phyloP scores from a whole-genome alignment of 2,888 invertebrate species.

The Acleris laterana region DNA sequence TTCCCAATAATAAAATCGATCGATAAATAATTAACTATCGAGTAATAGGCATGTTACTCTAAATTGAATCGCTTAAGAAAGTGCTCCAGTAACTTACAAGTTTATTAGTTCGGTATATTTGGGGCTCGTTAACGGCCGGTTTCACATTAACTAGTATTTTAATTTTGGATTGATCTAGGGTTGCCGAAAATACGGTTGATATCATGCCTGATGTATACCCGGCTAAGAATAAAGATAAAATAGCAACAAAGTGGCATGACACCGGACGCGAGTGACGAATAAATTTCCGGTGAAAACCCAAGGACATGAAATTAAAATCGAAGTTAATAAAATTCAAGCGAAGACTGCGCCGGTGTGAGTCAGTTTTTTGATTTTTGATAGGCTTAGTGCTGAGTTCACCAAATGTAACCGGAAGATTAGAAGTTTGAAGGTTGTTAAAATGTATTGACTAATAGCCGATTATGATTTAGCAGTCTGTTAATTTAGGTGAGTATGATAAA shows the following conservation, averaged over 20 bases:
- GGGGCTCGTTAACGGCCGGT: constrained; percentile 15
- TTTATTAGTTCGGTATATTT: constrained; percentile 27
- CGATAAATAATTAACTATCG: constrained; percentile 28
- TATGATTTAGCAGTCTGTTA: too few relatives aligned
- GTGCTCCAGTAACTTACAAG: constrained; percentile 27
- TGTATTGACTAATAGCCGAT: too few relatives aligned
- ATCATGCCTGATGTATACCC: neutral
- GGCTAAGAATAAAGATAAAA: constrained; percentile 5
- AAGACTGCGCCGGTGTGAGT: neutral
- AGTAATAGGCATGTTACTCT: constrained; percentile 32
- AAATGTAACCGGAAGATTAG: too few relatives aligned
- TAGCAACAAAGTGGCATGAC: constrained; percentile 20
- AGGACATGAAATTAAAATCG: constrained; percentile 11
- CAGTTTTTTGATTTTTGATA: neutral
- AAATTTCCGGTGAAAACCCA: constrained; percentile 26
- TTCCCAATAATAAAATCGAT: constrained; percentile 14
- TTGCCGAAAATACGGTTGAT: too few relatives aligned
- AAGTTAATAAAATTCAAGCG: neutral
- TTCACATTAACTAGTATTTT: neutral
- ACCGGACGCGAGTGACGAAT: constrained; percentile 21
- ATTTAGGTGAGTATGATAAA: too few relatives aligned
- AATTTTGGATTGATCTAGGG: neutral
- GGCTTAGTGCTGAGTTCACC: too few relatives aligned
- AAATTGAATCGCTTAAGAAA: constrained; percentile 31
- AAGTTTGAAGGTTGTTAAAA: too few relatives aligned